phyloP scores from a whole-genome alignment of 2,888 invertebrate genomes.

The Halictus quadricinctus region DNA sequence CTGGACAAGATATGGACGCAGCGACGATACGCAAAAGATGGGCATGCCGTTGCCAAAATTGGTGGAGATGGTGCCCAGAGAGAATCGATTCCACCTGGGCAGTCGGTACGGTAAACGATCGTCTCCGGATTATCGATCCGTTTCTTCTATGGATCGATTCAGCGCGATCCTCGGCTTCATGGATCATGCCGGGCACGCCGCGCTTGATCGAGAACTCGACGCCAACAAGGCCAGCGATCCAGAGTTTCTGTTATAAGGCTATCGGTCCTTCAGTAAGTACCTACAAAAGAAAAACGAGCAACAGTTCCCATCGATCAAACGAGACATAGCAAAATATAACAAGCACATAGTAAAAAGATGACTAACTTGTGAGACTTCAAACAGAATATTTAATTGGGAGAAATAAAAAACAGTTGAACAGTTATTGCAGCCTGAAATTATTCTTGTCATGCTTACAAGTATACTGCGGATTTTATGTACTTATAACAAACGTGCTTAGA shows the following conservation, averaged over 20 bases:
- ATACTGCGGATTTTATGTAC: no score
- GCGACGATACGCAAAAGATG: slow-evolving; percentile 47
- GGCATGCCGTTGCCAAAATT: slow-evolving; percentile 48
- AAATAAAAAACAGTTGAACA: not conserved
- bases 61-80: slow-evolving; percentile 71
- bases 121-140: slow-evolving; percentile 29
- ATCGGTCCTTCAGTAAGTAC: slow-evolving; percentile 12
- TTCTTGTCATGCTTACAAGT: not conserved
- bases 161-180: slow-evolving; percentile 67
- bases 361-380: not conserved
- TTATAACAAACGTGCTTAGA: no score
- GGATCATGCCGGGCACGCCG: slow-evolving; percentile 54
- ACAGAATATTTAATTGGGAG: not conserved
- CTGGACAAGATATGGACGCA: slow-evolving; percentile 72
- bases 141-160: slow-evolving; percentile 55
- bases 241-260: slow-evolving; percentile 43
- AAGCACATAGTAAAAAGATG: not conserved
- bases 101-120: slow-evolving; percentile 80
- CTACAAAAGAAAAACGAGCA: not conserved
- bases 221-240: slow-evolving; percentile 30
- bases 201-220: slow-evolving; percentile 27
- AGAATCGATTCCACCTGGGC: slow-evolving; percentile 78
- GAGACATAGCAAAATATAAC: no score
- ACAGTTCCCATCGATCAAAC: not conserved
- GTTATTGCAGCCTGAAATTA: not conserved